These are phyloP conservation scores for Lithophane socia DNA, from an alignment of 2,888 invertebrate genomes.

Conservation along the genomic window DNA sequence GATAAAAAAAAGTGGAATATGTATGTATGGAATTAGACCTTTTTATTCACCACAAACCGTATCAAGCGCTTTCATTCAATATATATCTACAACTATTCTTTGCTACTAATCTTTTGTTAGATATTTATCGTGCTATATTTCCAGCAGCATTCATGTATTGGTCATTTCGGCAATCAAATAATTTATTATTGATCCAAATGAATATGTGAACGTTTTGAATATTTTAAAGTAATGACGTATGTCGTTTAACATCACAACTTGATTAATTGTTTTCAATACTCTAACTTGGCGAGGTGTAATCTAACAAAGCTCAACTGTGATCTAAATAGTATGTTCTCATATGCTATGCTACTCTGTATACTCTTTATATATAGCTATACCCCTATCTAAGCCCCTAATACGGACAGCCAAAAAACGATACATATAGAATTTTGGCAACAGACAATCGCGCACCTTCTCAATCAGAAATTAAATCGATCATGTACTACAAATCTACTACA, in stretches of 20 bases:
- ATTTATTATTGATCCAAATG: not conserved
- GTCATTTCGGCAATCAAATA: not conserved
- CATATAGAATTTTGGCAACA: not conserved
- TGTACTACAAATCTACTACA: conserved; percentile 39
- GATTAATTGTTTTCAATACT: not conserved
- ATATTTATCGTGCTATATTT: conserved; percentile 46
- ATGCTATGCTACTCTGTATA: not conserved
- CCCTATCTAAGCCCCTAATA: no score
- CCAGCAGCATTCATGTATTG: conserved; percentile 13
- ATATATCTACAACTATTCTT: conserved; percentile 56
- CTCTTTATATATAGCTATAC: no score
- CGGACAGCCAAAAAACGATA: not conserved
- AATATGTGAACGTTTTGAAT: not conserved
- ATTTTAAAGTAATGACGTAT: not conserved
- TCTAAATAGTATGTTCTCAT: not conserved
- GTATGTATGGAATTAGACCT: conserved; percentile 62
- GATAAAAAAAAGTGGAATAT: conserved; percentile 51
- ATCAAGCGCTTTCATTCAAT: conserved; percentile 51
- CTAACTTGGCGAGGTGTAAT: not conserved
- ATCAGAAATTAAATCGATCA: conserved; percentile 1
- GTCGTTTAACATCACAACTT: not conserved
- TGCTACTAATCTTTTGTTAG: conserved; percentile 51
- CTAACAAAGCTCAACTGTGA: not conserved
- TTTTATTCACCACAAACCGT: conserved; percentile 61
- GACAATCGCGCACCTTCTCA: not conserved